These are phyloP conservation scores for Melipona quadrifasciata DNA, from an alignment of 1,140 invertebrate genomes.

Conservation along the genomic window DNA sequence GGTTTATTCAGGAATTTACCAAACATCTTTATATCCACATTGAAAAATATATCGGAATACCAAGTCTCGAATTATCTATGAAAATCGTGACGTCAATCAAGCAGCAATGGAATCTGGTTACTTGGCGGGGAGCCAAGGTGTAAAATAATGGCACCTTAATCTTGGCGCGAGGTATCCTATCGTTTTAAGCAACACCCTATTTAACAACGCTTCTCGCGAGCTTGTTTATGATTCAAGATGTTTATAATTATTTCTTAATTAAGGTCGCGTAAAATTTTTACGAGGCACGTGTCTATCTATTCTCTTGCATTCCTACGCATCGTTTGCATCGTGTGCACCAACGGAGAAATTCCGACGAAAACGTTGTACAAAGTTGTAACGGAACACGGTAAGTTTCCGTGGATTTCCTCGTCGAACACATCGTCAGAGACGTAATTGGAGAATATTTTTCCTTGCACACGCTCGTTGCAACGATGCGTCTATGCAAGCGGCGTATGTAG, in stretches of 20 bases:
- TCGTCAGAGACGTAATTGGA: slow-evolving; percentile 1
- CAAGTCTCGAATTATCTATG: not conserved
- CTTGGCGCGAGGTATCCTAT: slow-evolving; percentile 56
- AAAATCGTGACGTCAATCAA: slow-evolving; percentile 60
- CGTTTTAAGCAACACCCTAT: slow-evolving; percentile 61
- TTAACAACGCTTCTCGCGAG: slow-evolving; percentile 43
- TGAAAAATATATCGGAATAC: not conserved
- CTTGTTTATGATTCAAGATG: not conserved
- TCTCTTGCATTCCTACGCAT: too few species aligned
- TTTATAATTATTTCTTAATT: not conserved
- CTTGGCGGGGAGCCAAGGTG: slow-evolving; percentile 60
- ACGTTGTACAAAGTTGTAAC: not conserved
- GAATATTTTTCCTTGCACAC: slow-evolving; percentile 27
- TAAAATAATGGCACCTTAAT: slow-evolving; percentile 66
- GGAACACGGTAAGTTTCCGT: slow-evolving; percentile 1
- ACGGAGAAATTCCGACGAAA: not conserved
- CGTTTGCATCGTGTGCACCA: too few species aligned
- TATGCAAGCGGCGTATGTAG: slow-evolving; percentile 30
- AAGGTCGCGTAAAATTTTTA: not conserved
- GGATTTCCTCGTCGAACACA: not conserved
- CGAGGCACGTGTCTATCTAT: not conserved
- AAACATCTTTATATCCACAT: not conserved
- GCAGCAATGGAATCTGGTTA: slow-evolving; percentile 38
- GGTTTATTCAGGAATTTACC: not conserved
- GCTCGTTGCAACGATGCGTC: slow-evolving; percentile 7